Base-by-base conservation (phyloP, 2,797 vertebrate species). In the Lagorchestes hirsutus region DNA sequence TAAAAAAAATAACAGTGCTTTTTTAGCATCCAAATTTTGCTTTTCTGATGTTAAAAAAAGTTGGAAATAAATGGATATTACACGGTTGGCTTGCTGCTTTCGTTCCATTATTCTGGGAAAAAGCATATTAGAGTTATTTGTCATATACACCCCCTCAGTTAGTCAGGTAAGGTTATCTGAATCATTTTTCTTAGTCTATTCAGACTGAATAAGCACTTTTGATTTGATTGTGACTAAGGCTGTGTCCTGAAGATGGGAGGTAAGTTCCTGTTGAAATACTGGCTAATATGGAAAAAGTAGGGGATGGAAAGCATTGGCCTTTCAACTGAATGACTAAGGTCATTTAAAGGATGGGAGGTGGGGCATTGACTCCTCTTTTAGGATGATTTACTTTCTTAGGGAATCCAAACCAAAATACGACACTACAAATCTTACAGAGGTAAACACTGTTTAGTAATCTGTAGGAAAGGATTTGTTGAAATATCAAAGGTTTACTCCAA, bases 21-120 rank as follows among this genome's bases (percentile, higher is more conserved):
- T 16, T 67, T 93, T 92, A 0, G 5, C 12, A 57, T 94, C 57
- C 12, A 55, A 94, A 0, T 34, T 55, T 92, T 50, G 31, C 54
- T 91, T 74, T 94, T 96, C 90, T 2, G 0, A 92, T 40, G 52
- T 52, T 57, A 95, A 93, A 31, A 91, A 55, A 96, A 82, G 6
- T 29, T 0, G 91, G 50, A 59, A 94, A 55, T 93, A 93, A 27
- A 54, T 96, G 4, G 16, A 54, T 92, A 67, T 67, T 93, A 29
- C 24, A 90, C 13, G 1, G 54, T 4, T 90, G 13, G 90, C 28
- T 93, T 29, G 0, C 2, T n/a, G 12, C 52, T 94, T 96, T 95
- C 34, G 58, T 91, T 93, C 31, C 74, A 93, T 90, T 2, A 93
- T 1, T 94, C 3, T 50, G 91, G 90, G 92, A 91, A 96, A 96